Evolutionary conservation across 2,113 vertebrate genomes (phyloP).

Genomic region (Sceloporus tristichus): DNA sequence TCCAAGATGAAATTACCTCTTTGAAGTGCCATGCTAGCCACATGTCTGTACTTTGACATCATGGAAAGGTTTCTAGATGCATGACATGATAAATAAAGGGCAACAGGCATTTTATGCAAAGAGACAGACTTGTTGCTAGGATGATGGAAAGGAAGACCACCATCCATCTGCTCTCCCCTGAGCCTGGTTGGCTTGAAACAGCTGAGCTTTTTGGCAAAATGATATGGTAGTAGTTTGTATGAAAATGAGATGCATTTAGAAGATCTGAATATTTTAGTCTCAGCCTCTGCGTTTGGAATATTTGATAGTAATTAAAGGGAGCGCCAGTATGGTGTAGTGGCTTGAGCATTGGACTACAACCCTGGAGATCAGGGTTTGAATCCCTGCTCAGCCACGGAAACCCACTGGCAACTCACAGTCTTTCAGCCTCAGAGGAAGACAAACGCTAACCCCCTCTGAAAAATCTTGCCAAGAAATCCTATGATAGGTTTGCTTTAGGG

Average conservation of each 20-base stretch:
- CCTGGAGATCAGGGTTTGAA: no score
- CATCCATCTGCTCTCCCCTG: not conserved
- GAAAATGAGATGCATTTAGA: not conserved
- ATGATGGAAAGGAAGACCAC: not conserved
- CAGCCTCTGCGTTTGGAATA: not conserved
- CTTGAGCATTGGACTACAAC: no score
- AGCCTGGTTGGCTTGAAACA: not conserved
- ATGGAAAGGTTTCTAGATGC: not conserved
- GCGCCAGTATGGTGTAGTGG: no score
- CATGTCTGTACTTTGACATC: not conserved
- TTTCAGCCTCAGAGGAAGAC: no score
- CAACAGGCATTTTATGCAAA: not conserved
- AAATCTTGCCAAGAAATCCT: no score
- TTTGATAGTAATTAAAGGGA: not conserved
- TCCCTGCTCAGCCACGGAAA: no score
- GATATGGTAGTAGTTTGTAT: not conserved
- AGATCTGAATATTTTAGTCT: not conserved
- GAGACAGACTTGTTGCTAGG: not conserved
- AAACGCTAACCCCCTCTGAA: no score
- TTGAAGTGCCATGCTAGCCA: not conserved
- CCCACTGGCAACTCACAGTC: no score
- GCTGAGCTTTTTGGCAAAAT: not conserved
- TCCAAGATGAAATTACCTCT: not conserved
- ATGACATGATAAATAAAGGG: not conserved
- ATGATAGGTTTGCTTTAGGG: no score